Conservation (phyloP, 2,888 invertebrate genomes). For the Drosophila borealis region DNA sequence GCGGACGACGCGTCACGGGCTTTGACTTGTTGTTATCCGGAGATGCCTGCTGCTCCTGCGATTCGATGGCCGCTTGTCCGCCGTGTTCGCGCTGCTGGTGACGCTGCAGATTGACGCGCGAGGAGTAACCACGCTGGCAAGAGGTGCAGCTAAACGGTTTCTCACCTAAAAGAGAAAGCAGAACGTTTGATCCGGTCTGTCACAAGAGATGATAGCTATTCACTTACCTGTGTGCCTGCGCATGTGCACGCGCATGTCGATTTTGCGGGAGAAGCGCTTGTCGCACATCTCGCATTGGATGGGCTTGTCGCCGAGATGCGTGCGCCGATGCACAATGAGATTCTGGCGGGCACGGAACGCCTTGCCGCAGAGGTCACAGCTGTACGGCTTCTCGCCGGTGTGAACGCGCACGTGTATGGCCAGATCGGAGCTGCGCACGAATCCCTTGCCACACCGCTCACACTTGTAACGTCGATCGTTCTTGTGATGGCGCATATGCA, state of each 20-base stretch:
- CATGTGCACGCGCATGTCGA: conserved; percentile 83
- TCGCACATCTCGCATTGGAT: conserved; percentile 82
- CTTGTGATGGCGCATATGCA: conserved; percentile 82
- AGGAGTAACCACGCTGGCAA: conserved; percentile 81
- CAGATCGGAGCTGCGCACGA: conserved; percentile 82
- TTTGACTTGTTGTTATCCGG: conserved; percentile 31
- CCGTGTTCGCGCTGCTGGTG: conserved; percentile 81
- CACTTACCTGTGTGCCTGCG: conserved; percentile 81
- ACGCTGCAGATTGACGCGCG: conserved; percentile 79
- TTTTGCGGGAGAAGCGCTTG: conserved; percentile 82
- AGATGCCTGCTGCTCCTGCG: neutral
- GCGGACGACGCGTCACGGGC: conserved; percentile 58
- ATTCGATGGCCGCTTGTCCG: conserved; percentile 19
- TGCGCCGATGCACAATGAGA: conserved; percentile 82
- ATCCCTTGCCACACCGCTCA: conserved; percentile 79
- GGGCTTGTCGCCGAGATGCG: conserved; percentile 80
- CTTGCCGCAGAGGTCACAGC: conserved; percentile 81
- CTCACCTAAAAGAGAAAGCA: conserved; percentile 62
- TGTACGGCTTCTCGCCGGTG: conserved; percentile 82
- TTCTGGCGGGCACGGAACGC: conserved; percentile 83
- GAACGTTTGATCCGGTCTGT: neutral
- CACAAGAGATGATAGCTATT: too few relatives aligned
- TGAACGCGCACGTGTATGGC: conserved; percentile 82
- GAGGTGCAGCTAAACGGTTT: conserved; percentile 81
- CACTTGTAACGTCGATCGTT: conserved; percentile 82